Evolutionary conservation across 1,140 invertebrate species (phyloP).

Genomic region (Zaprionus inermis): DNA sequence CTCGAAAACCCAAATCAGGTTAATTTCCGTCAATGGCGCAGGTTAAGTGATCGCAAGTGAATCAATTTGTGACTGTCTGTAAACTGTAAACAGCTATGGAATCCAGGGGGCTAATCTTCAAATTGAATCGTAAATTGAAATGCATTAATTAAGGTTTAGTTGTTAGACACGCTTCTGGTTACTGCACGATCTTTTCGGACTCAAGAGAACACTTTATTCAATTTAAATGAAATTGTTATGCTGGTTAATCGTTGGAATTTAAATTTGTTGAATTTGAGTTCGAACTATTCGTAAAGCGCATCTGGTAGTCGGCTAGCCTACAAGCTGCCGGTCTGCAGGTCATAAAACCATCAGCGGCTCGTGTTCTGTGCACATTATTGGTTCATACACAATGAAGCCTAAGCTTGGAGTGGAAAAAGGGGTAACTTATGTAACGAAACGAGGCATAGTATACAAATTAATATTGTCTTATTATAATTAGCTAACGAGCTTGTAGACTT

Average conservation of each 20-base stretch:
- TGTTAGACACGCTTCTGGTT: background rate
- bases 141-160: background rate
- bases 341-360: conserved; percentile 8
- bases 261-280: background rate
- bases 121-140: background rate
- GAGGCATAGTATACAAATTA: background rate
- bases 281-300: background rate
- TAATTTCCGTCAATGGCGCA: background rate
- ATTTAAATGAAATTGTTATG: background rate
- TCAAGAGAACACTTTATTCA: background rate
- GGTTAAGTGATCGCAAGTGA: background rate
- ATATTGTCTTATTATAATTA: conserved; percentile 29
- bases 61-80: background rate
- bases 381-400: background rate
- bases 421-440: background rate
- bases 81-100: background rate
- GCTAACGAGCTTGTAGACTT: conserved; percentile 11
- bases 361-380: conserved; percentile 28
- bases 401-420: background rate
- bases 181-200: background rate
- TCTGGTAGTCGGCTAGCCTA: background rate
- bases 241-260: background rate
- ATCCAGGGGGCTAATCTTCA: background rate
- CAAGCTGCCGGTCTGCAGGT: background rate
- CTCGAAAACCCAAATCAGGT: background rate